Base-by-base conservation (phyloP, 2,888 invertebrate genomes). In the Drosophila peninsularis region DNA sequence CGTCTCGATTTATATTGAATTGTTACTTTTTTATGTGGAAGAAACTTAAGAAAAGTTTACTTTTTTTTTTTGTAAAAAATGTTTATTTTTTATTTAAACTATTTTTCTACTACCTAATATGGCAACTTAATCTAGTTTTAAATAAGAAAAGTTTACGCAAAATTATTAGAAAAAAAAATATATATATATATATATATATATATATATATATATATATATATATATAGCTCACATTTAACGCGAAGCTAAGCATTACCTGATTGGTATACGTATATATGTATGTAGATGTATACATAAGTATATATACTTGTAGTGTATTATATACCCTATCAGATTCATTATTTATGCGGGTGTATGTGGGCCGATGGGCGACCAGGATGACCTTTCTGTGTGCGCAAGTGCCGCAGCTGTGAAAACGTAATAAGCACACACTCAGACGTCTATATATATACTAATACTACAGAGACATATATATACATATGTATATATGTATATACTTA, bases 301-400 rank as follows among this genome's bases (percentile, higher is more conserved):
- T 17, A 17, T 45, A 27, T 27, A 21, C 7, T 10, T 3, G 21
- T 7, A 42, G 13, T 21, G 44, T 44, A 14, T 24, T 44, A 14
- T 24, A 44, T 21, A 45, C 45, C 24, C 27, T 45, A n/a, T n/a
- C 17, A 11, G 6, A 47, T 17, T 30, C 11, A 30, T 47, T 39
- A 47, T 47, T 45, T 24, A 44, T 56, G 52, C 11, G 32, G 30
- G 21, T 30, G 1, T 30, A 30, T 19, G 52, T 39, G 37, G n/a
- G 19, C n/a, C 19, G 50, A 14, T 9, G 39, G 65, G 32, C 49
- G 50, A 30, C 39, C 42, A 21, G 44, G 42, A 17, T 69, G 55
- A 61, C 53, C 71, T 54, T 71, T 57, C 56, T 44, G 37, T 62
- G 71, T 53, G 56, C 24, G 24, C 41, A 42, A 50, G 21, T 42